Evolutionary conservation across 1,140 invertebrate species (phyloP), one percentile per base, ranked within the genome.

Genomic region (Scaptodrosophila lebanonensis): DNA sequence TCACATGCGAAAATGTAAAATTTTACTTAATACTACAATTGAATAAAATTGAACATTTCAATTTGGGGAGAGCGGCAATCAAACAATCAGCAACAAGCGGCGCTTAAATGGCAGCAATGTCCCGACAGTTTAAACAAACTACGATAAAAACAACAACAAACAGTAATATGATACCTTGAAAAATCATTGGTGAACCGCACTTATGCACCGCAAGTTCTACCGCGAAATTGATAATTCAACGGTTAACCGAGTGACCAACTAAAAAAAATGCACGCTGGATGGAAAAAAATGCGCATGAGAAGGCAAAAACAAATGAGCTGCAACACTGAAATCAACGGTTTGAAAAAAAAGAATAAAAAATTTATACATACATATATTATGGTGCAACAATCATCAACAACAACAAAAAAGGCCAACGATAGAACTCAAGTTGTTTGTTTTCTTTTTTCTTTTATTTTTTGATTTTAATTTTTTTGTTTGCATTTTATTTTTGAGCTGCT

Each of bases 201-300:
- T 82, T 84, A 84, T 84, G 76, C 54, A 75, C 82, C 82, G 58
- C 82, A 84, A 84, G 82, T 84, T 84, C 61, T 71, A 84, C 82
- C 82, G 62, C 82, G 82, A 84, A 84, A 84, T 84, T 84, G 82
- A 84, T 84, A 84, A 84, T 84, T 84, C 82, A 84, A 83, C 76
- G 82, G 82, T 84, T 82, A 76, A 84, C 82, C 82, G 64, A 71
- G 59, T 58, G 66, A 71, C 44, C 57, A 66, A 79, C 63, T 69
- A 69, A 79, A 56, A 66, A 73, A 68, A 47, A 68, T 79, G 60
- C 57, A 70, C 44, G 16, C 44, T 17, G 7, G 17, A 52, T 32
- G 17, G 15, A 13, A 8, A 40, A 39, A 42, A 42, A 47, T 47
- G 29, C 53, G 40, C 53, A 35, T 18, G 53, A 45, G 47, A 58